A percentile compares a stretch with the other conserved stretches of the same genome.
phyloP scores from a whole-genome alignment of 2,888 invertebrate genomes.

The Lepidocyrtoides sp. region DNA sequence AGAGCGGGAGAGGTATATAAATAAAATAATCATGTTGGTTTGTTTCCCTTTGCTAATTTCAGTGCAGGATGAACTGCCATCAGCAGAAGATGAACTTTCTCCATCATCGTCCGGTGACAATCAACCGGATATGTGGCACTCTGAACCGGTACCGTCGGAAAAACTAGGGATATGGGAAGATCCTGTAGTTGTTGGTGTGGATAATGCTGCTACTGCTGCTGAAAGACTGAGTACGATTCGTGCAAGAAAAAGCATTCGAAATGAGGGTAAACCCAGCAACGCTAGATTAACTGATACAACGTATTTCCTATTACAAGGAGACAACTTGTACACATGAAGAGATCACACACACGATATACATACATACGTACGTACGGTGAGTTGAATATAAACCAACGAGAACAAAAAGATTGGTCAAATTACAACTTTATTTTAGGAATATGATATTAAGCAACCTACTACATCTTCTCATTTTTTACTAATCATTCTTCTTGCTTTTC shows the following conservation, averaged over 20 bases:
- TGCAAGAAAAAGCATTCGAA: constrained; percentile 26
- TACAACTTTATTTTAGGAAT: background rate
- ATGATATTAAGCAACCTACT: too few relatives aligned
- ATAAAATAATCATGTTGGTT: too few relatives aligned
- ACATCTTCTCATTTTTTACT: too few relatives aligned
- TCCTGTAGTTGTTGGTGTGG: constrained; percentile 39
- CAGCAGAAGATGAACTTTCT: background rate
- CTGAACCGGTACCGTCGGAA: constrained; percentile 78
- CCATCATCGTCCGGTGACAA: constrained; percentile 25
- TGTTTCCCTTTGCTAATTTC: constrained; percentile 22
- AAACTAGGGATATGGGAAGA: constrained; percentile 83
- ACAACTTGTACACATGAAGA: constrained; percentile 57
- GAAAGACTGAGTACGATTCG: constrained; percentile 68
- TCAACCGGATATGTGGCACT: constrained; percentile 81
- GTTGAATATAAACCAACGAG: background rate
- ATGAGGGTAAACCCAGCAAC: constrained; percentile 62
- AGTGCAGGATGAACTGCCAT: constrained; percentile 48
- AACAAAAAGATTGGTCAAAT: background rate
- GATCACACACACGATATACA: background rate
- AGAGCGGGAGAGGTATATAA: too few relatives aligned
- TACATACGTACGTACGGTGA: background rate
- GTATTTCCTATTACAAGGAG: constrained; percentile 55
- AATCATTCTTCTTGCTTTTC: background rate
- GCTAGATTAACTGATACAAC: constrained; percentile 62
- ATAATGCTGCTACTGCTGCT: constrained; percentile 8